Base-by-base conservation (phyloP, 2,797 vertebrate species). In the Morelia viridis region DNA sequence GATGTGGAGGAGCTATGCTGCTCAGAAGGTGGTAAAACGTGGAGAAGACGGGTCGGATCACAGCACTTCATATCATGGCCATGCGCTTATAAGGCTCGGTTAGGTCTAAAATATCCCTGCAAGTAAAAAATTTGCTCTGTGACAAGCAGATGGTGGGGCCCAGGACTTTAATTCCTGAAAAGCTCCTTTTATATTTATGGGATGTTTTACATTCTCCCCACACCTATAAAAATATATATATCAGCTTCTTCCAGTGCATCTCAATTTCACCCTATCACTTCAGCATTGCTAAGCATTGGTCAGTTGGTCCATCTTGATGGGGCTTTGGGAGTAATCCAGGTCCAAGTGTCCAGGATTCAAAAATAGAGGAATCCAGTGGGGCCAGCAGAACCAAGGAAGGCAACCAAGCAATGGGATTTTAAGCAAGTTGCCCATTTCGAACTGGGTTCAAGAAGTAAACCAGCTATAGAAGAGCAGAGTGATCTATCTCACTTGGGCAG, bases 401-500 rank as follows among this genome's bases (percentile, higher is more conserved):
- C 0, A 15, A 65, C 1, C 0, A 5, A 6, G 10, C 0, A 4
- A 3, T 15, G 71, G 71, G 15, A 8, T n/a, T 31, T 46, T 12
- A 12, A 15, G 65, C 65, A 26, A 28, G 5, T 58, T 41, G 22
- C 26, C 12, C 5, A 26, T 76, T 10, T 91, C 11, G 4, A 58
- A 35, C 41, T 24, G 71, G 17, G 31, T 31, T 26, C n/a, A 22
- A 71, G 62, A 9, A 28, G 56, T 58, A 50, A 28, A 41, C 60
- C 9, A 6, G 46, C n/a, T 19, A 57, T 35, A 56, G 64, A 65
- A 89, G 87, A 84, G 53, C 13, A 46, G 56, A 5, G 8, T 5
- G 68, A 6, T 26, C 31, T 68, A 12, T 5, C 0, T 60, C 4
- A n/a, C 19, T 28, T 1, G 8, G 57, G 71, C 0, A 1, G 31